These are phyloP conservation scores for Micromussa lordhowensis DNA, from an alignment of 92 coral and sea anemone genomes.

Conservation along the genomic window DNA sequence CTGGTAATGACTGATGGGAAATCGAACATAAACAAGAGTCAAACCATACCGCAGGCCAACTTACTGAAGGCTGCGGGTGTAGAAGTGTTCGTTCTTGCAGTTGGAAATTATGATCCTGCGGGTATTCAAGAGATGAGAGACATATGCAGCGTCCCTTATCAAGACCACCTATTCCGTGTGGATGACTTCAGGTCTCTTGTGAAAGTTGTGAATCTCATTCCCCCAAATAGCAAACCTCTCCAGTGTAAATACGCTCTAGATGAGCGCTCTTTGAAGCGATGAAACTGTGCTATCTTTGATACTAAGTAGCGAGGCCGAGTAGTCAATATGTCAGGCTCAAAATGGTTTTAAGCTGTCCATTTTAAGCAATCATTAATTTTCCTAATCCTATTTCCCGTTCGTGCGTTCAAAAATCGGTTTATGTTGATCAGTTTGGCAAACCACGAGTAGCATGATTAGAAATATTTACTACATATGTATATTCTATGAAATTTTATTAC, in stretches of 20 bases:
- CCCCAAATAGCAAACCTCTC: constrained; percentile 5
- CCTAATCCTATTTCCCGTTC: too few relatives aligned
- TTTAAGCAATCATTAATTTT: too few relatives aligned
- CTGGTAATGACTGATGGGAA: constrained; percentile 79
- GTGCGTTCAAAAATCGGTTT: too few relatives aligned
- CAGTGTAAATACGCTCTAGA: neutral
- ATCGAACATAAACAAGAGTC: constrained; percentile 61
- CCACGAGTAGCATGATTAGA: too few relatives aligned
- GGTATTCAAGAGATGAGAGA: constrained; percentile 71
- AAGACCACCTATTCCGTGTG: constrained; percentile 76
- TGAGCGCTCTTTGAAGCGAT: neutral
- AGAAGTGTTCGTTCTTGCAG: constrained; percentile 83
- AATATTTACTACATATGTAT: too few relatives aligned
- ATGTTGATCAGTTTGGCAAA: too few relatives aligned
- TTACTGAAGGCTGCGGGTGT: constrained; percentile 64
- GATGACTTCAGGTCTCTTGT: constrained; percentile 63
- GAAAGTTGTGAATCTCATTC: constrained; percentile 75
- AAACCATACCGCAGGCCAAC: constrained; percentile 67
- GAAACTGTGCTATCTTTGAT: neutral
- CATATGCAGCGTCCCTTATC: constrained; percentile 11
- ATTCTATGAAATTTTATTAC: too few relatives aligned
- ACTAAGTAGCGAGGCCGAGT: neutral
- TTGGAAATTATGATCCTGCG: constrained; percentile 60
- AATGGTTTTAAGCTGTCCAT: too few relatives aligned
- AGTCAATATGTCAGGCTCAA: neutral